Conservation (phyloP, 1,140 invertebrate species). For the Sesamia nonagrioides region DNA sequence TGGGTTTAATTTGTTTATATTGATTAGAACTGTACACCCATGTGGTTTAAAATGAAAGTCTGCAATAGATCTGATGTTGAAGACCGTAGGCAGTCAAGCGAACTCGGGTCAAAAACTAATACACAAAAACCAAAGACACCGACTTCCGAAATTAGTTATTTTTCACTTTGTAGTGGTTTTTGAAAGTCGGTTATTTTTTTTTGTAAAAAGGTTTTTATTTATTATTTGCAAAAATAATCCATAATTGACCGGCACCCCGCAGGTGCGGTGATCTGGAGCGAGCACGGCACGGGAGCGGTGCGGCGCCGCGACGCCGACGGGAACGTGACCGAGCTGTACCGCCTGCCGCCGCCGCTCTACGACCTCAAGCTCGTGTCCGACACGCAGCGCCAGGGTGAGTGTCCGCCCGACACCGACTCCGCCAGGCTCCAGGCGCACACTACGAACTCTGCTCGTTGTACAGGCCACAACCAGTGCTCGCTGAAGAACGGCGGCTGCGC, state of each 20-base stretch:
- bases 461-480: constrained; percentile 90
- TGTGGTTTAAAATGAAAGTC: too few species aligned
- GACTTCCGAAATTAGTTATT: too few species aligned
- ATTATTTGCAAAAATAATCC: too few species aligned
- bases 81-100: too few species aligned
- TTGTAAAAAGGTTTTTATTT: too few species aligned
- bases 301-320: constrained; percentile 83
- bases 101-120: too few species aligned
- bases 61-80: too few species aligned
- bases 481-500: constrained; percentile 84
- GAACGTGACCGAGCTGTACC: constrained; percentile 76
- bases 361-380: constrained; percentile 90
- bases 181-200: too few species aligned
- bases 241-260: not conserved
- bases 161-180: too few species aligned
- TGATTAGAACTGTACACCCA: too few species aligned
- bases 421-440: not conserved
- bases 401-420: constrained; percentile 40
- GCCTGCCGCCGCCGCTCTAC: constrained; percentile 88
- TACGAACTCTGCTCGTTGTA: not conserved
- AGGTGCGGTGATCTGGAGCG: constrained; percentile 91
- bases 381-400: constrained; percentile 81
- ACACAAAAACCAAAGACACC: too few species aligned
- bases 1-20: too few species aligned
- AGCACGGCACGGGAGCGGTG: constrained; percentile 89